These are phyloP conservation scores for Lithophane leautieri DNA, from an alignment of 2,888 invertebrate species.

Conservation along the genomic window DNA sequence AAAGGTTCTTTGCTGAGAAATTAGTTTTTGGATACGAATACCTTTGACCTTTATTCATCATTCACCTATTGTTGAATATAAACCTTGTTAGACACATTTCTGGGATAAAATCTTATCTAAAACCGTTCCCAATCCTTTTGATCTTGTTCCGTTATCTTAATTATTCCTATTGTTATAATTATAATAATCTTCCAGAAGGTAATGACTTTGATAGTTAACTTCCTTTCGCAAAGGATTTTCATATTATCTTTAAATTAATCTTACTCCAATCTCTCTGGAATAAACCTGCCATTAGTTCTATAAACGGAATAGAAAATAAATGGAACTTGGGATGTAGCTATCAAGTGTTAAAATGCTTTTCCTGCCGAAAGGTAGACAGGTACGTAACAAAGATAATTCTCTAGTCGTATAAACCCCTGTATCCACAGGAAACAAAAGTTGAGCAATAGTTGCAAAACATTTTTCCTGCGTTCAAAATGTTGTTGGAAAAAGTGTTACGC, in stretches of 20 bases:
- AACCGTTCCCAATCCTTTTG: neutral
- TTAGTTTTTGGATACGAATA: neutral
- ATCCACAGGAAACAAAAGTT: neutral
- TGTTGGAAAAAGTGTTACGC: neutral
- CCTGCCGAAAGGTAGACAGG: conserved; percentile 42
- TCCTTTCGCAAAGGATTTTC: conserved; percentile 10
- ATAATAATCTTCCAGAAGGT: conserved; percentile 12
- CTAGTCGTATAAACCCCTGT: conserved; percentile 5
- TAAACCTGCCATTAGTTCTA: conserved; percentile 22
- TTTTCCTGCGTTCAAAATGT: neutral
- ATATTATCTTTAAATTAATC: conserved; percentile 41
- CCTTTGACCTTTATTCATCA: conserved; percentile 18
- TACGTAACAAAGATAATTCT: conserved; percentile 34
- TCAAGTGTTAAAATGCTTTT: conserved; percentile 41
- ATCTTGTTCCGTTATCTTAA: conserved; percentile 26
- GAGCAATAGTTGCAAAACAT: neutral
- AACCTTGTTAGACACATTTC: conserved; percentile 7
- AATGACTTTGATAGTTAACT: conserved; percentile 12
- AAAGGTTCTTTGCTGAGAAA: neutral
- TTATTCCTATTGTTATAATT: conserved; percentile 40
- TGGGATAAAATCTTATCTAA: neutral
- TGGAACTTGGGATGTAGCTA: conserved; percentile 30
- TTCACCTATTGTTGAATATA: conserved; percentile 2
- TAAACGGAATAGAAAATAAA: conserved; percentile 28
- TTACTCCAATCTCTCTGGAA: conserved; percentile 24